Evolutionary conservation across 2,113 vertebrate genomes (phyloP), one percentile per base, ranked within the genome.

Genomic region (Sorex araneus): DNA sequence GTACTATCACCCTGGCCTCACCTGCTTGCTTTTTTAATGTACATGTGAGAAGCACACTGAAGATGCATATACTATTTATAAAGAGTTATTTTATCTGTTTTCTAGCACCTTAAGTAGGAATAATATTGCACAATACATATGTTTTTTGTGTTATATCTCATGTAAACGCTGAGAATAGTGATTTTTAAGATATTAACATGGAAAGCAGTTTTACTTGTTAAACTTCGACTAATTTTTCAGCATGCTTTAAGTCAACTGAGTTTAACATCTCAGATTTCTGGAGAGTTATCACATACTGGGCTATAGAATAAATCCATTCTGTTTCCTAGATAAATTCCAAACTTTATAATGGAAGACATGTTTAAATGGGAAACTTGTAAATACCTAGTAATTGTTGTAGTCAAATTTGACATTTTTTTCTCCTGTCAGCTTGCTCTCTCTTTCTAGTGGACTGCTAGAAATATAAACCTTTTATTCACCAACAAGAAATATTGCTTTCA

Each of bases 91-190:
- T 10, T 28, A 21, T 73, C 50, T 92, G 2, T 76, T 92, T 87
- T 89, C 0, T 66, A 82, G 5, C 0, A 3, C 50, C 3, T 1
- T 50, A 19, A 21, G 25, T 91, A 15, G 1, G 45, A 63, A 15
- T 85, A 45, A 93, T 87, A 80, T 27, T 30, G 32, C 2, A 30
- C 54, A 28, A 91, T 36, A 94, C 67, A 89, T 30, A 57, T n/a
- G 8, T 67, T 67, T 67, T 67, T 64, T 8, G 21, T 67, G 66
- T 67, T 30, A n/a, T 30, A n/a, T 7, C 18, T 60, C 18, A 8
- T 11, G 27, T 11, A 7, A 66, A 27, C 18, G 32, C 67, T 47
- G 34, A 6, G 45, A 81, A 66, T 43, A 73, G 57, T 2, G 30
- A 69, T 18, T 36, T 47, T 45, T 74, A 40, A 85, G 80, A 88